Percentiles rank a stretch among this genome's conserved stretches.
These are phyloP conservation scores for Otus sunia DNA, from an alignment of 2,113 vertebrate species.

Conservation along the genomic window DNA sequence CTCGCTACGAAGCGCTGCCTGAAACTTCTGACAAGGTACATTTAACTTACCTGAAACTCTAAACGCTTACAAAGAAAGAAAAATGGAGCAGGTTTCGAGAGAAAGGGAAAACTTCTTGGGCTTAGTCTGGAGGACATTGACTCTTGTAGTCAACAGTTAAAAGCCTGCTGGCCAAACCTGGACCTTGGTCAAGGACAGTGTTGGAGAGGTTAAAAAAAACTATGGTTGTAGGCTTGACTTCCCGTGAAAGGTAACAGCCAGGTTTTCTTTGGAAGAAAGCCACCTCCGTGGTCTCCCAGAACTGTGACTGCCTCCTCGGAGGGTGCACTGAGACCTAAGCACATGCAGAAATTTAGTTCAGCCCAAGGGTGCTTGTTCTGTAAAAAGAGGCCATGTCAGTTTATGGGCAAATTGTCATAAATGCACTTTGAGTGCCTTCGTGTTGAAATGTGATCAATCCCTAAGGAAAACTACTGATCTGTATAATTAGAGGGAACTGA, in stretches of 20 bases:
- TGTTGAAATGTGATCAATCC: background rate
- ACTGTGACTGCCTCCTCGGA: background rate
- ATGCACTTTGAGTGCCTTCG: background rate
- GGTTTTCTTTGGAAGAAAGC: background rate
- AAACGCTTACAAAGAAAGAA: background rate
- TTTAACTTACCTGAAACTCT: background rate
- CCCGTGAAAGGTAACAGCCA: background rate
- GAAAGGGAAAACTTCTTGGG: background rate
- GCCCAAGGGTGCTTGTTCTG: background rate
- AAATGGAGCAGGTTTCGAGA: background rate
- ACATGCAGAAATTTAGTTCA: background rate
- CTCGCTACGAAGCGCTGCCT: background rate
- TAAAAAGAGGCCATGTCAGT: rapidly evolving
- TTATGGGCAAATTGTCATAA: background rate
- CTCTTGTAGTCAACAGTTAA: background rate
- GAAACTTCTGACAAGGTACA: background rate
- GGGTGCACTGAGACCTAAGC: background rate
- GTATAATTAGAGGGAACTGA: background rate
- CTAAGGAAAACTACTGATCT: background rate
- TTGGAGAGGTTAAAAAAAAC: background rate
- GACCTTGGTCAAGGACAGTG: background rate
- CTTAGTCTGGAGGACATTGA: background rate
- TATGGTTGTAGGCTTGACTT: background rate
- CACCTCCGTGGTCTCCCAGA: background rate
- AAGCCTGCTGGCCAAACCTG: background rate